Percentiles rank a stretch among this genome's conserved stretches.
Evolutionary conservation across 2,888 invertebrate species (phyloP).

Genomic region (Drosophila differens): DNA sequence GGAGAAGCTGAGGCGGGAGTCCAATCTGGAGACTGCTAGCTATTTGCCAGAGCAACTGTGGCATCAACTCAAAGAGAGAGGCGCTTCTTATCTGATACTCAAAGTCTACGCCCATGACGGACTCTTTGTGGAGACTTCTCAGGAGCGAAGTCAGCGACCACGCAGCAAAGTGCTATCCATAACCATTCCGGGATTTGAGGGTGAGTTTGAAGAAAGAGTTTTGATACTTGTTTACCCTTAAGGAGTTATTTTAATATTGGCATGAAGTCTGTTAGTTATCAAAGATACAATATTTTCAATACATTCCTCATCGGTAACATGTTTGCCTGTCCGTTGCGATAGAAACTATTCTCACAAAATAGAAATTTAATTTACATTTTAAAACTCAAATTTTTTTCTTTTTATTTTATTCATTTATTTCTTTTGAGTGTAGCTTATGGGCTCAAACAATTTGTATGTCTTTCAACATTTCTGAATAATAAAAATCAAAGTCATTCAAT

Average conservation of each 20-base stretch:
- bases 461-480: neutral
- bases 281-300: neutral
- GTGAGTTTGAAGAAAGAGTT: slow-evolving; percentile 53
- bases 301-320: neutral
- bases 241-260: neutral
- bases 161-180: slow-evolving; percentile 87
- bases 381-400: neutral
- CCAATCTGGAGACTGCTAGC: slow-evolving; percentile 86
- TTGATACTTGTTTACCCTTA: neutral
- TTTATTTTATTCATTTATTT: neutral
- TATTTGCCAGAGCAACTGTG: slow-evolving; percentile 86
- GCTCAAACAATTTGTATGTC: neutral
- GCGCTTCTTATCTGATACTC: slow-evolving; percentile 85
- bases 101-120: slow-evolving; percentile 87
- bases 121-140: slow-evolving; percentile 86
- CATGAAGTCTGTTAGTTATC: neutral
- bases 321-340: neutral
- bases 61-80: slow-evolving; percentile 36
- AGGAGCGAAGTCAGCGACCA: slow-evolving; percentile 73
- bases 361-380: neutral
- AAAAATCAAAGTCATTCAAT: neutral
- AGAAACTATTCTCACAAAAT: neutral
- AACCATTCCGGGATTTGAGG: slow-evolving; percentile 87
- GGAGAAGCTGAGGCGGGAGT: slow-evolving; percentile 84
- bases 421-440: neutral